phyloP scores from a whole-genome alignment of 2,888 invertebrate genomes.

The Hedya salicella region DNA sequence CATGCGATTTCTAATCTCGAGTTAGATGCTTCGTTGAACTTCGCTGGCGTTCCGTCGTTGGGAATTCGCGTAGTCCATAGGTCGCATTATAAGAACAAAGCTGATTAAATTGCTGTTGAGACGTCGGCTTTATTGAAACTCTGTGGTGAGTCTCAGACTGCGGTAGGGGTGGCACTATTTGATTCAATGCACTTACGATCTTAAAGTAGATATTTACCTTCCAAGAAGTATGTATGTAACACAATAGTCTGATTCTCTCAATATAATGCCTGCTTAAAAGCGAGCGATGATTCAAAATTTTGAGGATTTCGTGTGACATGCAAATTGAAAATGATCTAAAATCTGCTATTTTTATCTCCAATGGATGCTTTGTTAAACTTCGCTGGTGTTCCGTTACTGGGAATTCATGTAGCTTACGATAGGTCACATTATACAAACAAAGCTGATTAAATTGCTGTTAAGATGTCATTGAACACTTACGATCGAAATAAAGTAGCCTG shows the following conservation, averaged over 20 bases:
- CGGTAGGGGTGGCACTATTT: too few species aligned
- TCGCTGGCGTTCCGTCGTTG: constrained; percentile 4
- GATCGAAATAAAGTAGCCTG: too few species aligned
- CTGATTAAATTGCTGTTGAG: constrained; percentile 72
- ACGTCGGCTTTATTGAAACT: constrained; percentile 61
- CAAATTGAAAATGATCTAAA: too few species aligned
- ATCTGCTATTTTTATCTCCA: too few species aligned
- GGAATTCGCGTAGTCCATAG: constrained; percentile 51
- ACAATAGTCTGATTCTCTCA: too few species aligned
- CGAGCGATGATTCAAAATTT: too few species aligned
- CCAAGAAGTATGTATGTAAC: too few species aligned
- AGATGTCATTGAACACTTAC: constrained; percentile 55
- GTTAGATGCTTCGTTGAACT: constrained; percentile 37
- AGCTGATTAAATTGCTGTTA: constrained; percentile 72
- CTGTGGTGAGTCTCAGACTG: constrained; percentile 50
- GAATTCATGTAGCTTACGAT: constrained; percentile 51
- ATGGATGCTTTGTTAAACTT: too few species aligned
- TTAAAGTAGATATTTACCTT: too few species aligned
- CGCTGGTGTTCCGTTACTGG: constrained; percentile 20
- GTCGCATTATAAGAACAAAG: constrained; percentile 67
- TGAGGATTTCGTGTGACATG: too few species aligned
- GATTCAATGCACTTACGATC: too few species aligned
- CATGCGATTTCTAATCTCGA: constrained; percentile 40
- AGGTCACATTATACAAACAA: constrained; percentile 65
- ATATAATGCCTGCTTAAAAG: too few species aligned